Conservation (phyloP, 2,113 vertebrate species). For the Cinclus mexicanus region DNA sequence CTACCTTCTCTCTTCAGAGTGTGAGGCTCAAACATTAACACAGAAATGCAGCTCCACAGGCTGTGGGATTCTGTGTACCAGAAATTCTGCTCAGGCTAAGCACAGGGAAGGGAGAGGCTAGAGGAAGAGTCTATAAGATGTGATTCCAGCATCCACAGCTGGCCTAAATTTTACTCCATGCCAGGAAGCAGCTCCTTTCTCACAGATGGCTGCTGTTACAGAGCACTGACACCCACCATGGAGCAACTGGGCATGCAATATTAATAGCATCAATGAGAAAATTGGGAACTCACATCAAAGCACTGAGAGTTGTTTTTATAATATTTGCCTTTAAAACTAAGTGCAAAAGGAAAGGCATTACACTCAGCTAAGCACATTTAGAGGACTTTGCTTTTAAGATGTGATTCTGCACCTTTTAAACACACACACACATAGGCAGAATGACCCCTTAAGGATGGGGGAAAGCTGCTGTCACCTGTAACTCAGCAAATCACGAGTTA, state of each 20-base stretch:
- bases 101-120: not conserved
- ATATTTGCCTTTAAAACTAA: conserved; percentile 6
- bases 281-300: conserved; percentile 40
- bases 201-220: conserved; percentile 16
- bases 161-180: not conserved
- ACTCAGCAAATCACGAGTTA: not conserved
- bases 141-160: conserved; percentile 26
- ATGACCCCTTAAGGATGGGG: not conserved
- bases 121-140: not conserved
- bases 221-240: not conserved
- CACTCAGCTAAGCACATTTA: not conserved
- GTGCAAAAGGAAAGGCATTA: not conserved
- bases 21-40: not conserved
- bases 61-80: not conserved
- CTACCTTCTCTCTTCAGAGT: not conserved
- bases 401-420: conserved; percentile 3
- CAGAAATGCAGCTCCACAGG: not conserved
- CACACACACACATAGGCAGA: not conserved
- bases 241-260: conserved; percentile 36
- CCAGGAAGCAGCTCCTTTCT: conserved; percentile 32
- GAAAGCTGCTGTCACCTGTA: conserved; percentile 16
- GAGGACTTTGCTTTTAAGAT: not conserved
- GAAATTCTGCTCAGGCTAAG: not conserved
- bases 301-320: not conserved
- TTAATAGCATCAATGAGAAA: conserved; percentile 46